Evolutionary conservation across 2,113 vertebrate genomes (phyloP).

Genomic region (Camelus dromedarius): DNA sequence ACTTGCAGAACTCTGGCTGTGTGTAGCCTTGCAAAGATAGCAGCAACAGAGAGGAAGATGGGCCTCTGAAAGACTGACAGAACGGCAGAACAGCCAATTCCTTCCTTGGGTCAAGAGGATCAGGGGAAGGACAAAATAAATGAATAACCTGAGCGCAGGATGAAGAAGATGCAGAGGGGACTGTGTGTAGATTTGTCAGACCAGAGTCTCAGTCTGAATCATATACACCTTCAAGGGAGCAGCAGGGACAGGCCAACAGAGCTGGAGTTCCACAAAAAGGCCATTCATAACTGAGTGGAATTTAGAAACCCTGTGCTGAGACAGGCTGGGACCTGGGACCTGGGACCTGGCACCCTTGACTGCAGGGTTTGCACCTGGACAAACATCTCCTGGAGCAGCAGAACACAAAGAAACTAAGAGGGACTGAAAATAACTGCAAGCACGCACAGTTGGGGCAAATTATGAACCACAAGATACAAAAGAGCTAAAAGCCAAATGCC

Average conservation of each 20-base stretch:
- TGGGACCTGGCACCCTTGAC: too few species aligned
- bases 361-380: too few species aligned
- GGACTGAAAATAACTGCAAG: too few species aligned
- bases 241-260: background rate
- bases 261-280: background rate
- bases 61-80: background rate
- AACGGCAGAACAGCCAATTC: background rate
- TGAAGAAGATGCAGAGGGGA: background rate
- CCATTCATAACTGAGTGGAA: background rate
- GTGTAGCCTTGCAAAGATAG: background rate
- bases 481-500: too few species aligned
- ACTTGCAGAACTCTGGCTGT: background rate
- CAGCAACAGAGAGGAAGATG: background rate
- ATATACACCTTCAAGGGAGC: background rate
- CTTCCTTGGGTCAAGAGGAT: background rate
- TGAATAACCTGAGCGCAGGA: background rate
- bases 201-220: background rate
- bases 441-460: too few species aligned
- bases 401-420: too few species aligned
- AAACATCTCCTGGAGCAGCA: too few species aligned
- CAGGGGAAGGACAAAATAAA: background rate
- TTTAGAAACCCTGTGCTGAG: background rate
- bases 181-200: too few species aligned
- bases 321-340: too few species aligned
- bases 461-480: too few species aligned